Conservation (phyloP, 2,113 vertebrate species). For the Bucco capensis region DNA sequence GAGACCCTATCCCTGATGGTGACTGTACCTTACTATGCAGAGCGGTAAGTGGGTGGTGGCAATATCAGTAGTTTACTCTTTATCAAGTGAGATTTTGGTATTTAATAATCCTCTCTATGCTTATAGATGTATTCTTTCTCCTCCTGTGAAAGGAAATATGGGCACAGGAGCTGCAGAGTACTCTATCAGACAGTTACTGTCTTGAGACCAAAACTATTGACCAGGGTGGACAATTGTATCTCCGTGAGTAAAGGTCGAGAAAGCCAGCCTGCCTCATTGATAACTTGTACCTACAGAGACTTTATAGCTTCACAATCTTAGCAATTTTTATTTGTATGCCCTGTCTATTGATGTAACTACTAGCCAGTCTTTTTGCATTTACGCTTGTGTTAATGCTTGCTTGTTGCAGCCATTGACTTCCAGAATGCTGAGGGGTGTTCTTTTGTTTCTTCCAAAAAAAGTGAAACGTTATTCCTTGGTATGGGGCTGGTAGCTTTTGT, state of each 20-base stretch:
- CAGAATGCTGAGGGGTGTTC: neutral
- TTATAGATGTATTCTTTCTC: neutral
- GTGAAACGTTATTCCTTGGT: neutral
- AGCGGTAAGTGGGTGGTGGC: neutral
- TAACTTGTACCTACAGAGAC: neutral
- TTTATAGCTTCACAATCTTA: neutral
- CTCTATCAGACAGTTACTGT: neutral
- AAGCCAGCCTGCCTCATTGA: neutral
- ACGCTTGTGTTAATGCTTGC: neutral
- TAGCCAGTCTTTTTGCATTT: neutral
- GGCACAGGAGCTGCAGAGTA: neutral
- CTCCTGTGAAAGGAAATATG: neutral
- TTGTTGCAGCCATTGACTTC: neutral
- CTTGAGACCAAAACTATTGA: neutral
- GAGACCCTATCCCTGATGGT: neutral
- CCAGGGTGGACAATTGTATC: neutral
- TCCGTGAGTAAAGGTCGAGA: neutral
- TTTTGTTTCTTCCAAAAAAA: neutral
- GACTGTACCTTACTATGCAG: neutral
- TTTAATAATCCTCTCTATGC: neutral
- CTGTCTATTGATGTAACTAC: neutral
- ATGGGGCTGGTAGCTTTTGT: neutral
- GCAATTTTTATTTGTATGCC: neutral
- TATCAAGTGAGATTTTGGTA: neutral
- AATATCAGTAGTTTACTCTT: neutral